Evolutionary conservation across 2,888 invertebrate genomes (phyloP), one percentile per base, ranked within the genome.

Genomic region (Notodromas monacha): DNA sequence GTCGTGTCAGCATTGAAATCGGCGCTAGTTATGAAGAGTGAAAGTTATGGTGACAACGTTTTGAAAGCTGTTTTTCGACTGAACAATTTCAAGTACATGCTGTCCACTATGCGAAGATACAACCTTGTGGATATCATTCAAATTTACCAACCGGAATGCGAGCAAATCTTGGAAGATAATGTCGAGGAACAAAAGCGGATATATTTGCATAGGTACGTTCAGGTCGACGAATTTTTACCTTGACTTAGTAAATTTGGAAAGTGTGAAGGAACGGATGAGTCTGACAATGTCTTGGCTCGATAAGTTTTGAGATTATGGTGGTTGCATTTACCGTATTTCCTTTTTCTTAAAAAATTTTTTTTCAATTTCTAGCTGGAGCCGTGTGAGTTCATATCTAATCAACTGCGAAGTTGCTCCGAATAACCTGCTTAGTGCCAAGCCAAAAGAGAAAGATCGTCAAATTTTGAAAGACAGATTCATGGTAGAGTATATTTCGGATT

Each of bases 81-180:
- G 27, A 92, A 92, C 50, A 92, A 92, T 48, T 77, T 74, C 38
- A 68, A 84, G 47, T 84, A 89, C 44, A 67, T 89, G 35, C 55
- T 84, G n/a, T 81, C 77, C 54, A 73, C 81, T 6, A 54, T 89
- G 14, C 72, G 74, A 40, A 63, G 76, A 39, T 76, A 70, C 34
- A 67, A 66, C 12, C 53, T 86, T 3, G 52, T 89, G 42, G 34
- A 36, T 12, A n/a, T 27, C 12, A 6, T 27, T n/a, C 8, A 12
- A 6, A 12, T n/a, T 13, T 49, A 49, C 44, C 79, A 81, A 47
- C 68, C 72, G 1, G 70, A 70, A 30, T 76, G 79, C 41, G 74
- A 74, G 45, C 60, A 64, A 36, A 68, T 66, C 41, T 86, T 86
- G 47, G 59, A 68, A 36, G 73, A 69, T 43, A 69, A 79, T 54